Percentiles rank a stretch among this genome's conserved stretches.
Evolutionary conservation across 1,140 invertebrate species (phyloP).

Genomic region (Drosophila ananassae): DNA sequence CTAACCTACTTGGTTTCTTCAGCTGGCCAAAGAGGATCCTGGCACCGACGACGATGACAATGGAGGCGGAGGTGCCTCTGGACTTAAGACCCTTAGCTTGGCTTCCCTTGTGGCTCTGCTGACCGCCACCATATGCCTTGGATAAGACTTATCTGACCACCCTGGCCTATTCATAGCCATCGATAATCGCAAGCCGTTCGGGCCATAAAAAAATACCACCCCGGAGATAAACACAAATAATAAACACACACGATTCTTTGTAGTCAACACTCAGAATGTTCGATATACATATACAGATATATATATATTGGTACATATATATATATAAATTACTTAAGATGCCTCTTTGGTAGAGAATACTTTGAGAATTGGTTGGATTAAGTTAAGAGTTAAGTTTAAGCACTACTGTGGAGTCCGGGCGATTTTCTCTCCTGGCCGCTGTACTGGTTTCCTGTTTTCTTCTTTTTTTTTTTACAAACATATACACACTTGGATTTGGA

Average conservation of each 20-base stretch:
- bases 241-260: slow-evolving; percentile 43
- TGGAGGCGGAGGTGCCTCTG: slow-evolving; percentile 36
- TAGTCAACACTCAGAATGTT: slow-evolving; percentile 76
- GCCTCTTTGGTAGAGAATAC: slow-evolving; percentile 47
- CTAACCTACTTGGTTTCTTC: not conserved
- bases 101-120: slow-evolving; percentile 38
- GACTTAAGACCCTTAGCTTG: slow-evolving; percentile 33
- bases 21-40: slow-evolving; percentile 59
- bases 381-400: slow-evolving; percentile 51
- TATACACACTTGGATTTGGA: slow-evolving; percentile 58
- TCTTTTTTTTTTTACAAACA: slow-evolving; percentile 59
- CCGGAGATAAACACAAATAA: slow-evolving; percentile 14
- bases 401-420: slow-evolving; percentile 49
- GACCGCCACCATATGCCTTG: slow-evolving; percentile 27
- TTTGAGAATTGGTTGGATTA: slow-evolving; percentile 44
- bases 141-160: slow-evolving; percentile 32
- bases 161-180: slow-evolving; percentile 17
- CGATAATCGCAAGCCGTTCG: slow-evolving; percentile 14
- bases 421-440: slow-evolving; percentile 14
- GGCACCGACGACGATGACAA: slow-evolving; percentile 18
- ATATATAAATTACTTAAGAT: slow-evolving; percentile 64
- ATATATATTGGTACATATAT: too few relatives aligned
- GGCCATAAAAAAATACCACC: not conserved
- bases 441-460: slow-evolving; percentile 4
- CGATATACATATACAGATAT: slow-evolving; percentile 67